Evolutionary conservation across 1,140 invertebrate genomes (phyloP).

Genomic region (Drosophila carrolli): DNA sequence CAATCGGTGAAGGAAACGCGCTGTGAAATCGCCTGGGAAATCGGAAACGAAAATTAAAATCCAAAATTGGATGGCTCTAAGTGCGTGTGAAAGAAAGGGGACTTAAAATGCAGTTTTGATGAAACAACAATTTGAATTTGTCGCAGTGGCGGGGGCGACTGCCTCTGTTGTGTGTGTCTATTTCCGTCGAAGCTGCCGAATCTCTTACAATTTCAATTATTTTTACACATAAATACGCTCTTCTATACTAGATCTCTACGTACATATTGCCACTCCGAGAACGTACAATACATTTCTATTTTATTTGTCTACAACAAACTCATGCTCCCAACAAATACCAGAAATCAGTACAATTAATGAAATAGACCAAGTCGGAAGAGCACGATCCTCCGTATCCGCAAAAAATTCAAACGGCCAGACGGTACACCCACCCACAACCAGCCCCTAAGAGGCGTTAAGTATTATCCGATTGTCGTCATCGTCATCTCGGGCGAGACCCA

Average conservation of each 20-base stretch:
- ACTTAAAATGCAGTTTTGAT: constrained; percentile 30
- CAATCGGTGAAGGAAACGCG: constrained; percentile 26
- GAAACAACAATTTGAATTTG: constrained; percentile 17
- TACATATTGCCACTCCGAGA: constrained; percentile 35
- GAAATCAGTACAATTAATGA: constrained; percentile 65
- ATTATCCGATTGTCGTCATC: constrained; percentile 54
- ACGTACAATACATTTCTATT: constrained; percentile 46
- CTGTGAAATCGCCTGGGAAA: constrained; percentile 7
- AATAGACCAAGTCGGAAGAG: constrained; percentile 62
- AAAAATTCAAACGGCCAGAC: constrained; percentile 17
- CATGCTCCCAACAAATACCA: constrained; percentile 49
- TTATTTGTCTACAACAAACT: constrained; percentile 51
- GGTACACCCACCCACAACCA: constrained; percentile 7
- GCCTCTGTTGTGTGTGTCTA: constrained; percentile 72
- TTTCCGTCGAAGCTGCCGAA: constrained; percentile 81
- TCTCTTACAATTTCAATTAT: constrained; percentile 81
- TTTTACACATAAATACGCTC: constrained; percentile 77
- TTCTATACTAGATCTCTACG: constrained; percentile 62
- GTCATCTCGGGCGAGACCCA: constrained; percentile 25
- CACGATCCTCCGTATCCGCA: constrained; percentile 33
- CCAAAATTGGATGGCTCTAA: constrained; percentile 51
- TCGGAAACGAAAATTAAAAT: not conserved
- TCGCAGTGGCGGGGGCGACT: constrained; percentile 30
- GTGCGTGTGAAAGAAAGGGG: constrained; percentile 53
- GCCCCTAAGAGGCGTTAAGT: constrained; percentile 15